Evolutionary conservation across 2,888 invertebrate genomes (phyloP).

Genomic region (Trypoxylon attenuatum): DNA sequence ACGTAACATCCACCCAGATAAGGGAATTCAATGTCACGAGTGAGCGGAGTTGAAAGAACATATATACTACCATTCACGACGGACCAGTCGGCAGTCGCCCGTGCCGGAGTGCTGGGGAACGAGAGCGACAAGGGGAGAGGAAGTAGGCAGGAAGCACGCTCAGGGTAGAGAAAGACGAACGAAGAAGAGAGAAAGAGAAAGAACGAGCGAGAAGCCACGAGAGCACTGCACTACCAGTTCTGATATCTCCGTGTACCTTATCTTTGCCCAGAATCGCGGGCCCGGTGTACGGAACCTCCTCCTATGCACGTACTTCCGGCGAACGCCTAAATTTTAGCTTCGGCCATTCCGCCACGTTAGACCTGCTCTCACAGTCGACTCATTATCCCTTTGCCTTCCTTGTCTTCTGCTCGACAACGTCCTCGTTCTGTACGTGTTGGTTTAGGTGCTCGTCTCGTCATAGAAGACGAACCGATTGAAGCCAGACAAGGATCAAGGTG

Average conservation of each 20-base stretch:
- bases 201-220: slow-evolving; percentile 6
- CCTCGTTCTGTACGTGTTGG: not conserved
- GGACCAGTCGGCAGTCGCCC: slow-evolving; percentile 40
- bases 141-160: not conserved
- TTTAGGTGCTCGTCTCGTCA: not conserved
- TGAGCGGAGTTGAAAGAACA: slow-evolving; percentile 43
- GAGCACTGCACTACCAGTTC: slow-evolving; percentile 2
- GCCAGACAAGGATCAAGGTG: not conserved
- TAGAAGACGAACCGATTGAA: not conserved
- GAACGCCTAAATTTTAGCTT: slow-evolving; percentile 65
- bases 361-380: not conserved
- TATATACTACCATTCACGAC: slow-evolving; percentile 45
- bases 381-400: not conserved
- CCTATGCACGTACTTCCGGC: slow-evolving; percentile 53
- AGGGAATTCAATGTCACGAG: slow-evolving; percentile 49
- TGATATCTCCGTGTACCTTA: slow-evolving; percentile 26
- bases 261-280: slow-evolving; percentile 46
- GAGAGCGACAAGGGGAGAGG: slow-evolving; percentile 23
- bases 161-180: not conserved
- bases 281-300: slow-evolving; percentile 44
- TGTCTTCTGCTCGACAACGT: too few relatives aligned
- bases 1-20: slow-evolving; percentile 39
- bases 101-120: too few relatives aligned
- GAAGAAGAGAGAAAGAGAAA: not conserved
- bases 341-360: slow-evolving; percentile 38